Evolutionary conservation across 2,797 vertebrate genomes (phyloP).

Genomic region (Dallia pectoralis): DNA sequence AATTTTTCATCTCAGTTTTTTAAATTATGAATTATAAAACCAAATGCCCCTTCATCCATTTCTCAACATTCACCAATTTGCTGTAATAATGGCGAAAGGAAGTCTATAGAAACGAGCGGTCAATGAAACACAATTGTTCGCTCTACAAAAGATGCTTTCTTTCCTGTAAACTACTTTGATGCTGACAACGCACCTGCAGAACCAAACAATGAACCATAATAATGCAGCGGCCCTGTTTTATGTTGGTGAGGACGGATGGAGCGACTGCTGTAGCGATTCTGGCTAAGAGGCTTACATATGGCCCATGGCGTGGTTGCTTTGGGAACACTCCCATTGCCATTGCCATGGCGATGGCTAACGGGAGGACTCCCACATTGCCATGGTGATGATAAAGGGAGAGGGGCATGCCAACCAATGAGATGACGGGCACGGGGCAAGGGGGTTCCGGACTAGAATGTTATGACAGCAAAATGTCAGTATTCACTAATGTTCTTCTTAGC

Average conservation of each 20-base stretch:
- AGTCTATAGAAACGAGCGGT: no score
- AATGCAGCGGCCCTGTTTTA: neutral
- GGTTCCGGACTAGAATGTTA: slow-evolving; percentile 61
- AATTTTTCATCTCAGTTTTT: neutral
- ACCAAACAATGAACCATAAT: neutral
- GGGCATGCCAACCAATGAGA: slow-evolving; percentile 74
- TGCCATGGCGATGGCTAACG: slow-evolving; percentile 74
- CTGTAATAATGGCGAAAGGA: no score
- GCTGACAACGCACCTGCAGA: neutral
- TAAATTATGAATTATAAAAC: no score
- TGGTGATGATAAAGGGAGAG: slow-evolving; percentile 74
- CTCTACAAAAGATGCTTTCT: neutral
- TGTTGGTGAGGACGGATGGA: slow-evolving; percentile 11
- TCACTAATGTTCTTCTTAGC: neutral
- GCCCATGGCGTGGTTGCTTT: slow-evolving; percentile 72
- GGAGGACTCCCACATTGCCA: slow-evolving; percentile 75
- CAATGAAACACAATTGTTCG: neutral
- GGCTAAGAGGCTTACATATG: slow-evolving; percentile 75
- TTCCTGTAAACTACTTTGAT: neutral
- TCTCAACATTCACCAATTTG: neutral
- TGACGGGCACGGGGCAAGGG: slow-evolving; percentile 74
- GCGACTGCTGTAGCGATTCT: slow-evolving; percentile 69
- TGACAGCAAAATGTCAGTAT: slow-evolving; percentile 6
- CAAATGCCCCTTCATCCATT: no score
- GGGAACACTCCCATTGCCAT: slow-evolving; percentile 77